Evolutionary conservation across 2,113 vertebrate genomes (phyloP).

Genomic region (Sapajus apella): DNA sequence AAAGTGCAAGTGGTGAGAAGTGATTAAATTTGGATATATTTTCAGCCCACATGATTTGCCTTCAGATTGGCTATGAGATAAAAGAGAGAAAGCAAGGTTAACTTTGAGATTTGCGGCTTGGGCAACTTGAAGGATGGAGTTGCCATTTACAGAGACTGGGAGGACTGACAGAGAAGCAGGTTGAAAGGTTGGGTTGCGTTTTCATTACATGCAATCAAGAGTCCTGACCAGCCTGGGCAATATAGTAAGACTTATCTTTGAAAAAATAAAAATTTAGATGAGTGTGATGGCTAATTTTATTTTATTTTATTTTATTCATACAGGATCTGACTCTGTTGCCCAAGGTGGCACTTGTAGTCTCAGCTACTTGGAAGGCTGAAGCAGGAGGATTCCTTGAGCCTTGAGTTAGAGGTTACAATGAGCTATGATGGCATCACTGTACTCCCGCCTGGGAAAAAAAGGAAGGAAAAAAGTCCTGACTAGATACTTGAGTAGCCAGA

Average conservation of each 20-base stretch:
- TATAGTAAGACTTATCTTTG: no score
- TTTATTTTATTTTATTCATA: no score
- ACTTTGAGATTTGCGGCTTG: background rate
- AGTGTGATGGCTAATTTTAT: no score
- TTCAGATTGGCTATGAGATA: background rate
- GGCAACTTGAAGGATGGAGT: background rate
- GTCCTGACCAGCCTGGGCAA: background rate
- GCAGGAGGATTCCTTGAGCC: no score
- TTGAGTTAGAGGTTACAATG: no score
- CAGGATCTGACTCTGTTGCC: no score
- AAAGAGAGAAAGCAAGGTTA: background rate
- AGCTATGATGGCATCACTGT: no score
- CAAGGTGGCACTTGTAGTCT: no score
- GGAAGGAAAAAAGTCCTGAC: no score
- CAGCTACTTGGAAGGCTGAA: no score
- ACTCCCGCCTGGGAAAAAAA: no score
- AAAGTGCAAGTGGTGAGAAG: background rate
- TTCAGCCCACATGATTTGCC: background rate
- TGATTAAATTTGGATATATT: background rate
- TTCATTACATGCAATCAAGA: background rate
- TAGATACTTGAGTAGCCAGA: background rate
- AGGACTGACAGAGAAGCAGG: background rate
- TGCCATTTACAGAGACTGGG: background rate
- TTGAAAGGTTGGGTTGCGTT: background rate
- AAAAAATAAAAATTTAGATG: no score